phyloP scores from a whole-genome alignment of 2,113 vertebrate genomes.

The Tretioscincus oriximinensis region DNA sequence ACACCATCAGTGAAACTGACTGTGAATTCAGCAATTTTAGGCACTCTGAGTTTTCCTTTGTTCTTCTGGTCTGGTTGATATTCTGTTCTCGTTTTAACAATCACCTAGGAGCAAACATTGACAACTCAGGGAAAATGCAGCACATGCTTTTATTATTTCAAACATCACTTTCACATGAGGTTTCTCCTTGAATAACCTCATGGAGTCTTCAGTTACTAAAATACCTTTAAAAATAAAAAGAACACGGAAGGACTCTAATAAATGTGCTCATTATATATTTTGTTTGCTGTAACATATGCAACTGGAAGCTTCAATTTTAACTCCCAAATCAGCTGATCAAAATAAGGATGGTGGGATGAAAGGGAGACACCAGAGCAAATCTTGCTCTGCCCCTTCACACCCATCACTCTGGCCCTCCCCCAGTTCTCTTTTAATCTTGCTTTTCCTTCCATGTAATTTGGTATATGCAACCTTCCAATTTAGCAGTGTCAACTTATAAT shows the following conservation, averaged over 20 bases:
- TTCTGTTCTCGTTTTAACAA: constrained; percentile 96
- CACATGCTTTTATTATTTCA: neutral
- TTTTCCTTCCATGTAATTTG: neutral
- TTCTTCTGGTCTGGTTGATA: constrained; percentile 97
- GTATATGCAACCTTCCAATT: neutral
- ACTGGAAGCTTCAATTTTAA: neutral
- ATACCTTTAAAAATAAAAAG: neutral
- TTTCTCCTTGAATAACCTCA: constrained; percentile 6
- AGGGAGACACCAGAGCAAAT: too few relatives aligned
- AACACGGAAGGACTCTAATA: neutral
- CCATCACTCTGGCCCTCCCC: too few relatives aligned
- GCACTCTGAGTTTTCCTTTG: constrained; percentile 91
- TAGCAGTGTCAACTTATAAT: neutral
- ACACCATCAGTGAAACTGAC: constrained; percentile 92
- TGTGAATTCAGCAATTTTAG: constrained; percentile 97
- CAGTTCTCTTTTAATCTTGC: neutral
- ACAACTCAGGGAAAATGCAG: constrained; percentile 16
- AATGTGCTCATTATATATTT: neutral
- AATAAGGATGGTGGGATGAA: neutral
- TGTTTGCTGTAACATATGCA: too few relatives aligned
- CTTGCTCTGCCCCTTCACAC: too few relatives aligned
- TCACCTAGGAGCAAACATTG: constrained; percentile 81
- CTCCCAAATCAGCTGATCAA: neutral
- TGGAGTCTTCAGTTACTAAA: neutral
- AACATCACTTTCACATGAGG: constrained; percentile 4